These are phyloP conservation scores for Xiphophorus hellerii DNA, from an alignment of 2,113 vertebrate genomes.

Conservation along the genomic window DNA sequence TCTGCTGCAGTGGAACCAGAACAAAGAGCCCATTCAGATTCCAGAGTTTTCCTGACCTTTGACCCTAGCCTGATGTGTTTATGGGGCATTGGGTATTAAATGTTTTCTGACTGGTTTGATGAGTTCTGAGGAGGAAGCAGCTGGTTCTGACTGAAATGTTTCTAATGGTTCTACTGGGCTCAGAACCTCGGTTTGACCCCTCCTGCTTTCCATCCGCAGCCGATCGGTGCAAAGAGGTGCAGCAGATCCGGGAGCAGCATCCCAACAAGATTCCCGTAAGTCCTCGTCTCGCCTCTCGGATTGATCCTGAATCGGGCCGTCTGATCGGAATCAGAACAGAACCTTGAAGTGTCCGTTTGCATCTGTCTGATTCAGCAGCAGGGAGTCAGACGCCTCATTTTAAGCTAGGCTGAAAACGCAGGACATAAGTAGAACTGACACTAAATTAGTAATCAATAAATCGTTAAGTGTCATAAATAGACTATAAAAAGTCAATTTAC, in stretches of 20 bases:
- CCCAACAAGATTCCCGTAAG: conserved; percentile 98
- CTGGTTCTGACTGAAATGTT: not conserved
- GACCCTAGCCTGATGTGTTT: not conserved
- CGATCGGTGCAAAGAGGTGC: conserved; percentile 97
- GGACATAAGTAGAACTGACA: too few relatives aligned
- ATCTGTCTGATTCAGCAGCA: not conserved
- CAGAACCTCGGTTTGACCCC: not conserved
- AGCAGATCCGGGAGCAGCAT: conserved; percentile 97
- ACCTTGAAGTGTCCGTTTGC: not conserved
- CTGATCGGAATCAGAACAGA: not conserved
- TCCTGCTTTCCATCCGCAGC: conserved; percentile 75
- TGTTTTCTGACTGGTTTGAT: not conserved
- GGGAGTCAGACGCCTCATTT: too few relatives aligned
- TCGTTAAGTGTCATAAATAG: too few relatives aligned
- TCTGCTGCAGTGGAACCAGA: not conserved
- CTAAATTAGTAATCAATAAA: too few relatives aligned
- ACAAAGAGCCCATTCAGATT: not conserved
- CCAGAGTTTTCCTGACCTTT: not conserved
- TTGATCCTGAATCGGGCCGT: not conserved
- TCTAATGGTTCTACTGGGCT: not conserved
- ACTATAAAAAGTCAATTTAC: too few relatives aligned
- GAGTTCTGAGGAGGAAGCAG: not conserved
- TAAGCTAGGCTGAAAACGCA: too few relatives aligned
- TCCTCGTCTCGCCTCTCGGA: conserved; percentile 2
- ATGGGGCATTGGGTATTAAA: not conserved